phyloP scores from a whole-genome alignment of 1,140 invertebrate species.

The Caerostris extrusa region DNA sequence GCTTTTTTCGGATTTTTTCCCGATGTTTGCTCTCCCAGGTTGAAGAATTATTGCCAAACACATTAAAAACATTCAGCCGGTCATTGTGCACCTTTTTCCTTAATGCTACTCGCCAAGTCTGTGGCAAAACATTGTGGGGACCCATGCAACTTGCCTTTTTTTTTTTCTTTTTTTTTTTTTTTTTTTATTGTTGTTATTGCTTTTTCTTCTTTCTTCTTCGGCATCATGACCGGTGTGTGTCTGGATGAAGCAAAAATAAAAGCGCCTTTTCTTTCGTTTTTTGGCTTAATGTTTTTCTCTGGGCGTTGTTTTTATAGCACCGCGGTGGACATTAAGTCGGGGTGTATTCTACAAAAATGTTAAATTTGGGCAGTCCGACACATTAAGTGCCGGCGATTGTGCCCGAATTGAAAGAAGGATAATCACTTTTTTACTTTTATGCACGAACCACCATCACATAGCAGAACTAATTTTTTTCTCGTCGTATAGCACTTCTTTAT shows the following conservation, averaged over 20 bases:
- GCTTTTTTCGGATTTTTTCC: constrained; percentile 31
- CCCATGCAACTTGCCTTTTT: too few relatives aligned
- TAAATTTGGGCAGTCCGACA: neutral
- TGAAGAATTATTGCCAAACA: constrained; percentile 39
- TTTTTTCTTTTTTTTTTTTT: too few relatives aligned
- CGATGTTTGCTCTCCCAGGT: constrained; percentile 40
- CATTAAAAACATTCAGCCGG: constrained; percentile 39
- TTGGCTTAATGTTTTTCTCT: neutral
- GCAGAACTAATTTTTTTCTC: neutral
- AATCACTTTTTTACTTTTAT: constrained; percentile 46
- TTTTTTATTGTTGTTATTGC: too few relatives aligned
- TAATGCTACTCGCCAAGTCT: too few relatives aligned
- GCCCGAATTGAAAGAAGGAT: neutral
- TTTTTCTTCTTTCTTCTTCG: neutral
- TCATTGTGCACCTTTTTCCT: constrained; percentile 31
- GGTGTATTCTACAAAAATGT: neutral
- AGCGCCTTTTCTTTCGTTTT: neutral
- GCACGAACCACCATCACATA: neutral
- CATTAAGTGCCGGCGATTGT: neutral
- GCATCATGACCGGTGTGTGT: neutral
- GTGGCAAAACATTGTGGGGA: too few relatives aligned
- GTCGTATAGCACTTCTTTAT: too few relatives aligned
- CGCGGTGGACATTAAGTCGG: constrained; percentile 5
- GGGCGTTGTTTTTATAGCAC: constrained; percentile 4
- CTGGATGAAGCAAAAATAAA: neutral